Percentiles rank a stretch among this genome's conserved stretches.
phyloP scores from a whole-genome alignment of 2,888 invertebrate species.

The Drosophila testacea region DNA sequence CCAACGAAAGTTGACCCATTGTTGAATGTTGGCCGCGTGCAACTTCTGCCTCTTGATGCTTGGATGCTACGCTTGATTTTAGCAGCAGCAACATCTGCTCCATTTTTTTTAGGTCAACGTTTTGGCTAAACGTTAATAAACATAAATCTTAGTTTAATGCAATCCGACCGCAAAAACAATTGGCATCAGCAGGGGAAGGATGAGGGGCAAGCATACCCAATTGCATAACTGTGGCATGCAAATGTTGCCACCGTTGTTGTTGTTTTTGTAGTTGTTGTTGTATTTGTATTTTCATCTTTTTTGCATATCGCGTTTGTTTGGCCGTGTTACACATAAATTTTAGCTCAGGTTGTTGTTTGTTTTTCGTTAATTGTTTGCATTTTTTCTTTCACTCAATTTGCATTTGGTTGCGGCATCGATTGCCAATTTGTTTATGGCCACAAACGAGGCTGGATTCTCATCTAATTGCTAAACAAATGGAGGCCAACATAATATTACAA shows the following conservation, averaged over 20 bases:
- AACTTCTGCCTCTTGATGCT: conserved; percentile 19
- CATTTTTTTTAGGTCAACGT: conserved; percentile 73
- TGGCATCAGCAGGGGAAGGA: conserved; percentile 31
- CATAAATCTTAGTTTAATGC: conserved; percentile 77
- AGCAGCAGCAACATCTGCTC: conserved; percentile 47
- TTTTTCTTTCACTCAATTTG: conserved; percentile 43
- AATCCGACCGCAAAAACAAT: conserved; percentile 65
- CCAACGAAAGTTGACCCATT: conserved; percentile 78
- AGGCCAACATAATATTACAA: conserved; percentile 7
- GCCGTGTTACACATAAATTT: conserved; percentile 73
- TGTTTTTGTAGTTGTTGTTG: conserved; percentile 10
- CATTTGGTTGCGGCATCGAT: conserved; percentile 72
- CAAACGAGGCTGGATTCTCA: conserved; percentile 57
- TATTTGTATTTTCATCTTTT: conserved; percentile 28
- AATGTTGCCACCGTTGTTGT: conserved; percentile 51
- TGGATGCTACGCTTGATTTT: conserved; percentile 61
- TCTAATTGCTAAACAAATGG: conserved; percentile 31
- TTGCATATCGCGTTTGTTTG: conserved; percentile 50
- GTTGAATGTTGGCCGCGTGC: conserved; percentile 51
- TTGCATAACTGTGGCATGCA: conserved; percentile 68
- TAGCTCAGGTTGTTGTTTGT: conserved; percentile 39
- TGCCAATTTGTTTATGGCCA: conserved; percentile 64
- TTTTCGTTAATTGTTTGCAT: conserved; percentile 65
- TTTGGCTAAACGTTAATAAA: conserved; percentile 78
- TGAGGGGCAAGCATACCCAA: conserved; percentile 37